Evolutionary conservation across 2,888 invertebrate species (phyloP).

Genomic region (Pherbina coryleti): DNA sequence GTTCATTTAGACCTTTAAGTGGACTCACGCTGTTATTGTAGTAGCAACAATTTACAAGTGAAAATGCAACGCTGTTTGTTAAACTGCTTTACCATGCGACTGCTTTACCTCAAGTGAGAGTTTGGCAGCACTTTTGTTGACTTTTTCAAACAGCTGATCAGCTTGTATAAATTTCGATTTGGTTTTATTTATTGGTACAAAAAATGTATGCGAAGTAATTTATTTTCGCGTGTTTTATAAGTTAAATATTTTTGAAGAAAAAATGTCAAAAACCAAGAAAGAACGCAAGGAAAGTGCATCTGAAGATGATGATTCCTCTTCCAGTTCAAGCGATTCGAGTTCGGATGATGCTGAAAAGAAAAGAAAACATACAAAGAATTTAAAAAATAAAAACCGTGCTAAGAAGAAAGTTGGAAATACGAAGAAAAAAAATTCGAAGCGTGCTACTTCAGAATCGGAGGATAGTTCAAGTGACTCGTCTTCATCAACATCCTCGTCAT

Average conservation of each 20-base stretch:
- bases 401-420: slow-evolving; percentile 4
- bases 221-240: background rate
- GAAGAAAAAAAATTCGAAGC: slow-evolving; percentile 1
- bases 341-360: slow-evolving; percentile 39
- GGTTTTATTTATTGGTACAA: background rate
- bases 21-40: no score
- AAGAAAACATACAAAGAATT: slow-evolving; percentile 33
- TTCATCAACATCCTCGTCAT: slow-evolving; percentile 32
- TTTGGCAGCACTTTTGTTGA: slow-evolving; percentile 38
- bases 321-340: slow-evolving; percentile 36
- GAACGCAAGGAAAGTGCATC: slow-evolving; percentile 41
- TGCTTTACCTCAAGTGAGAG: background rate
- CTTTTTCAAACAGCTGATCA: slow-evolving; percentile 32
- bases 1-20: no score
- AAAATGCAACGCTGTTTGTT: no score
- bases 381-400: slow-evolving; percentile 36
- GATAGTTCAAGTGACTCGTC: slow-evolving; percentile 26
- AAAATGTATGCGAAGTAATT: background rate
- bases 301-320: slow-evolving; percentile 36
- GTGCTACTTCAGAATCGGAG: slow-evolving; percentile 24
- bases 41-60: no score
- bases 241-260: slow-evolving; percentile 8
- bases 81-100: no score
- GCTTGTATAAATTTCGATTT: background rate
- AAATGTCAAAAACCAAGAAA: slow-evolving; percentile 49